Base-by-base conservation (phyloP, 2,113 vertebrate genomes). In the Prietella phreatophila region DNA sequence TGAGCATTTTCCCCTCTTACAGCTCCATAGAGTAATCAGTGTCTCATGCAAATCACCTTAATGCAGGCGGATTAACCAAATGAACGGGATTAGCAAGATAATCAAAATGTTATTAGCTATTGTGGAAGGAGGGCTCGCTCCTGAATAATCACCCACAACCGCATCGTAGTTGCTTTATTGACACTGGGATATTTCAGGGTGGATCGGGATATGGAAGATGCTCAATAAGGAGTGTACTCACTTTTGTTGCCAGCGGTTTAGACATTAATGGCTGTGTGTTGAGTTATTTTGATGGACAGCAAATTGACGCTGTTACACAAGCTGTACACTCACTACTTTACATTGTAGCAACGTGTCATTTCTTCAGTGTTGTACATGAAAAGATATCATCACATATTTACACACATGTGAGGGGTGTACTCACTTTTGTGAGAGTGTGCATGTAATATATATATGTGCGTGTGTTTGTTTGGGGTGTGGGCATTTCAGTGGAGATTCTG, bases 401-500 rank as follows among this genome's bases (percentile, higher is more conserved):
- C 36, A 36, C 1, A 36, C 1, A 36, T 36, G 36, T 36, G 36
- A 36, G 36, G 36, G 36, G 36, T 36, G 36, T 36, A 36, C 36
- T 36, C 36, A 36, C 36, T 36, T 36, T 36, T 36, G 36, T 36
- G 36, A 36, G 36, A 36, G 36, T 36, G 36, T 36, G 36, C 36
- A 36, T 36, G 5, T 47, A 10, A 3, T 36, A 15, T 87, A 53
- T 69, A 73, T 69, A 47, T 88, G 39, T 5, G 39, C 4, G 39
- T 42, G 3, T 50, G 20, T 65, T 60, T 88, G 65, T 88, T 88
- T 71, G 73, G 83, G 83, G 90, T 88, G 90, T 91, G 75, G 87
- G 89, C 53, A 84, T 82, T 86, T 61, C 53, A 87, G 80, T 85
- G 90, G 90, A 91, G 91, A 86, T 58, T 89, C 84, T 91, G 91